A percentile compares a stretch with the other conserved stretches of the same genome.
Evolutionary conservation across 2,888 invertebrate genomes (phyloP).

Genomic region (Octodonta nipae): DNA sequence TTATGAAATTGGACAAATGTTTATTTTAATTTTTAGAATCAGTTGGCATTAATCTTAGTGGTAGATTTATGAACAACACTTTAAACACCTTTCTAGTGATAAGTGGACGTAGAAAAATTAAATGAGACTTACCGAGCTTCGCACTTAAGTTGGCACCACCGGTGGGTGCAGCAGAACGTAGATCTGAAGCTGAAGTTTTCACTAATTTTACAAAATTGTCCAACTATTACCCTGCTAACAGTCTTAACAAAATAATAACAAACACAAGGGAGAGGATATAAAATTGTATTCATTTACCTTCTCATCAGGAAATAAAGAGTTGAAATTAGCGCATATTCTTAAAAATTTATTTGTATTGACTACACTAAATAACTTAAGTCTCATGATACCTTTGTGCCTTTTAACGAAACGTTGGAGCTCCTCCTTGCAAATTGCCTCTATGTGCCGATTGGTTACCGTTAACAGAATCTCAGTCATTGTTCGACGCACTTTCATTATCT

Average conservation of each 20-base stretch:
- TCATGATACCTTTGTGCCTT: constrained; percentile 61
- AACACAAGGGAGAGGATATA: not conserved
- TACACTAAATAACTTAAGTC: constrained; percentile 12
- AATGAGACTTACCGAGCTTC: constrained; percentile 70
- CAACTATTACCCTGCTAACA: constrained; percentile 31
- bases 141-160: constrained; percentile 69
- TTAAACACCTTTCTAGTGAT: no score
- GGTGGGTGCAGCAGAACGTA: constrained; percentile 34
- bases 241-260: constrained; percentile 5
- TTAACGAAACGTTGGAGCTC: constrained; percentile 62
- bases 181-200: constrained; percentile 37
- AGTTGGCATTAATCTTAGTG: no score
- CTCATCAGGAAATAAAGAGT: not conserved
- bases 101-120: no score
- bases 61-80: no score
- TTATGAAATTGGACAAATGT: no score
- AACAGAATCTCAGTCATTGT: constrained; percentile 86
- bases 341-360: no score
- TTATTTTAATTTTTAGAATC: no score
- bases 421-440: constrained; percentile 71
- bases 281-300: constrained; percentile 1
- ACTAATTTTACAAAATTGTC: constrained; percentile 33
- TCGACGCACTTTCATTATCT: constrained; percentile 80
- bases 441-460: constrained; percentile 86
- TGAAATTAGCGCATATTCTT: no score